Evolutionary conservation across 1,140 invertebrate genomes (phyloP), one percentile per base, ranked within the genome.

Genomic region (Ostrea denselamellosa): DNA sequence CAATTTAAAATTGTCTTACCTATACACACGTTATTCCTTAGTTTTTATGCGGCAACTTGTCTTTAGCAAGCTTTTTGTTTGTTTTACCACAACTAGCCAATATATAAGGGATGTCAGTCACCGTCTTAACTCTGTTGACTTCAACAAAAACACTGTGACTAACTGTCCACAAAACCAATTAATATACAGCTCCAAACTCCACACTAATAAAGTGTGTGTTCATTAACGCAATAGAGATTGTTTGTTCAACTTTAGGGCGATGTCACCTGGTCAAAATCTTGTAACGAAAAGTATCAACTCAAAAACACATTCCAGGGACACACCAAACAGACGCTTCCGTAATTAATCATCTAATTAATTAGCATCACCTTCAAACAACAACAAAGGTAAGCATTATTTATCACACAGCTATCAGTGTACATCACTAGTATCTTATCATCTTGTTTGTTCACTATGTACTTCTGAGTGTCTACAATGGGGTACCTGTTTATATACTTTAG

Each of bases 321-420:
- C 56, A 62, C 56, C 56, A 62, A 62, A 62, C n/a, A 62, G 56
- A 17, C 25, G 28, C 25, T 77, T 77, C 10, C 68, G 25, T 77
- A 77, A 77, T 77, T 77, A 77, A 77, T 77, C 68, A 77, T 34
- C 68, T 77, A 77, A 77, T 77, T 77, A 77, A 77, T 77, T 62
- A 62, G n/a, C 14, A 19, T 62, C n/a, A 62, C 28, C 68, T 77
- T 77, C 12, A 25, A 28, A 22, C 25, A 28, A 25, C 25, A 25
- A 25, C 22, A 28, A 17, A 77, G 68, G 25, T 77, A 34, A 28
- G 68, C 56, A 62, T 62, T 62, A 62, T 62, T 44, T 44, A 44
- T 44, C 2, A 62, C 4, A 12, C 68, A 28, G 68, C 12, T 25
- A 28, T 77, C 56, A 19, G 56, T 62, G 14, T 62, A 62, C 17